Percentiles rank a stretch among this genome's conserved stretches.
These are phyloP conservation scores for Cyphomyrmex costatus DNA, from an alignment of 1,140 invertebrate species.

Conservation along the genomic window DNA sequence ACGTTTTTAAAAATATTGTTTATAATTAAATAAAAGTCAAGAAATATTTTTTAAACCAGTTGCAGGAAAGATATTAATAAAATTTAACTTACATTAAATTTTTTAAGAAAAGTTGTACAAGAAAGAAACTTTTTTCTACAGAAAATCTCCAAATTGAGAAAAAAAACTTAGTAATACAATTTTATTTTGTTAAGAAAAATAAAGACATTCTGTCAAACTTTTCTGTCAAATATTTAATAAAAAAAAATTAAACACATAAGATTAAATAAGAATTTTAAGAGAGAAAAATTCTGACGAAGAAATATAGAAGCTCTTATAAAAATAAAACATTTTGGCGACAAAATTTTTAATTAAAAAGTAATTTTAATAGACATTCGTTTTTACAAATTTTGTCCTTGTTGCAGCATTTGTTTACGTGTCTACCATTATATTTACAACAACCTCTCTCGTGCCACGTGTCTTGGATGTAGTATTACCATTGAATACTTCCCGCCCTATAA, in stretches of 20 bases:
- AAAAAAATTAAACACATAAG: neutral
- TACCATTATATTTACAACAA: neutral
- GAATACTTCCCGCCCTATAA: constrained; percentile 11
- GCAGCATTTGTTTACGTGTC: neutral
- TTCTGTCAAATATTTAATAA: neutral
- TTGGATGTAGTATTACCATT: constrained; percentile 12
- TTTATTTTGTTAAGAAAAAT: neutral
- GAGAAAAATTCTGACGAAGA: neutral
- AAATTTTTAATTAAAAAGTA: neutral
- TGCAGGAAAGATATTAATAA: too few relatives aligned
- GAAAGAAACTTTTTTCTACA: neutral
- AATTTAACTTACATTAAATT: too few relatives aligned
- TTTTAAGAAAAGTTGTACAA: too few relatives aligned
- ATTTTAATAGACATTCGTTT: neutral
- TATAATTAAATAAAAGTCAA: neutral
- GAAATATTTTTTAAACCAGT: too few relatives aligned
- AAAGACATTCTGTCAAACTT: neutral
- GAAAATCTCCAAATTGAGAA: neutral
- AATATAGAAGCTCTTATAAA: neutral
- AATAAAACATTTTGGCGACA: neutral
- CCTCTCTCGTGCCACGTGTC: neutral
- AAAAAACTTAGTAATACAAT: neutral
- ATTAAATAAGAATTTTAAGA: neutral
- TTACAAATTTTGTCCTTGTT: neutral
- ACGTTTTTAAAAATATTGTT: neutral